Evolutionary conservation across 2,888 invertebrate genomes (phyloP), one percentile per base, ranked within the genome.

Genomic region (Oscheius sp.): DNA sequence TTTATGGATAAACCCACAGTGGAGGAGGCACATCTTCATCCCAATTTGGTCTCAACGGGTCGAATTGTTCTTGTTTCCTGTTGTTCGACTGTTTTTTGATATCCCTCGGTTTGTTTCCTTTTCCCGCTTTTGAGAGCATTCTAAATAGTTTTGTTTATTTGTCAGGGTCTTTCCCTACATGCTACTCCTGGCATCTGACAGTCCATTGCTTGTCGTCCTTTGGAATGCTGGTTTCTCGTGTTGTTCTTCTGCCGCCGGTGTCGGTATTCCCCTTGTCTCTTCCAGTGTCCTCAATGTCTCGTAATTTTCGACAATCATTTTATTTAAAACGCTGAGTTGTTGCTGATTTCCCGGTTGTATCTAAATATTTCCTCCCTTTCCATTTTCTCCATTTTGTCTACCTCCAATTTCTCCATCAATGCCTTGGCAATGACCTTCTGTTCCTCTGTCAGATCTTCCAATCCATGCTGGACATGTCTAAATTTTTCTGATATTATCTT

Each of bases 181-280:
- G 49, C 71, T 71, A 27, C 71, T 71, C 25, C 71, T 59, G 12
- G 71, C n/a, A 12, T 53, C 71, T 9, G 59, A 46, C 13, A 71
- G 29, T 13, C 61, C 71, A 63, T 53, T 55, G n/a, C 53, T 71
- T 13, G 49, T 16, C 5, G 52, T 25, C 29, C 66, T n/a, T 66
- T 66, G 49, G 66, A 66, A 66, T 6, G 66, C 6, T 5, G 13
- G 35, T 1, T 52, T 13, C 9, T 66, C 29, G 25, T 1, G 18
- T 16, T 25, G 29, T n/a, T 12, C 25, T 0, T 52, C 52, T 29
- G 25, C 21, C 1, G 21, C 35, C 5, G 35, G 35, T 35, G 21
- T 9, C 5, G 35, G 35, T 35, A 35, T 35, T 9, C 35, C 35
- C 3, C 5, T 35, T 35, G 35, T 35, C 35, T 35, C 35, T 9